Evolutionary conservation across 1,140 invertebrate species (phyloP).

Genomic region (Drosophila aff.): DNA sequence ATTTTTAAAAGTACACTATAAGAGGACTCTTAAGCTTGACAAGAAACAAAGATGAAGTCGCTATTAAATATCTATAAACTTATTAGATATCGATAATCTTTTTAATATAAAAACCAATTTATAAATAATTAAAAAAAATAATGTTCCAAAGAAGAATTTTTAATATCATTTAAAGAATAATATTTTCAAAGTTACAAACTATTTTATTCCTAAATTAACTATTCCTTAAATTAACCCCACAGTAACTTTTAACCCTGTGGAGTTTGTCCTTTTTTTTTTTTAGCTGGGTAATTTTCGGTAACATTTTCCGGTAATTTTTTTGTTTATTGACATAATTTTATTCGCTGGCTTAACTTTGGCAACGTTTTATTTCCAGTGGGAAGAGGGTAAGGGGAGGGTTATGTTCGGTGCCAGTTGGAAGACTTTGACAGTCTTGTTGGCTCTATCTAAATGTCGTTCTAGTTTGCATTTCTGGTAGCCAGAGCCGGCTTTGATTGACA

Average conservation of each 20-base stretch:
- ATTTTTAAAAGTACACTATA: no score
- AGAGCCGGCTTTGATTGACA: constrained; percentile 64
- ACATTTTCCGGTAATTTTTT: constrained; percentile 34
- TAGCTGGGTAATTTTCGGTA: constrained; percentile 7
- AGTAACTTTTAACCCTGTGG: constrained; percentile 4
- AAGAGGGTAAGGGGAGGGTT: neutral
- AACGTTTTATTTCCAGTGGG: neutral
- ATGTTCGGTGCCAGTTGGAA: constrained; percentile 33
- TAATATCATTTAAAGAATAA: neutral
- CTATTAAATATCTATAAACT: no score
- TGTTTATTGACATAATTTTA: constrained; percentile 42
- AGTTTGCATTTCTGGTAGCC: constrained; percentile 32
- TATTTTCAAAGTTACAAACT: no score
- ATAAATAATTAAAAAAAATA: neutral
- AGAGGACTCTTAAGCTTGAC: no score
- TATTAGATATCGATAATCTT: neutral
- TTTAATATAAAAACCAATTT: neutral
- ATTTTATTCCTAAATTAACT: neutral
- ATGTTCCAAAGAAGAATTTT: no score
- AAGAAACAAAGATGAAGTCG: no score
- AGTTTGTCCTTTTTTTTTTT: neutral
- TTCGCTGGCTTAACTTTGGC: constrained; percentile 25
- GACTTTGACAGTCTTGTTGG: constrained; percentile 59
- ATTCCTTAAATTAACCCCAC: neutral
- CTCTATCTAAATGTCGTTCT: constrained; percentile 51